Evolutionary conservation across 2,888 invertebrate genomes (phyloP), one percentile per base, ranked within the genome.

Genomic region (Aleiodes testaceus): DNA sequence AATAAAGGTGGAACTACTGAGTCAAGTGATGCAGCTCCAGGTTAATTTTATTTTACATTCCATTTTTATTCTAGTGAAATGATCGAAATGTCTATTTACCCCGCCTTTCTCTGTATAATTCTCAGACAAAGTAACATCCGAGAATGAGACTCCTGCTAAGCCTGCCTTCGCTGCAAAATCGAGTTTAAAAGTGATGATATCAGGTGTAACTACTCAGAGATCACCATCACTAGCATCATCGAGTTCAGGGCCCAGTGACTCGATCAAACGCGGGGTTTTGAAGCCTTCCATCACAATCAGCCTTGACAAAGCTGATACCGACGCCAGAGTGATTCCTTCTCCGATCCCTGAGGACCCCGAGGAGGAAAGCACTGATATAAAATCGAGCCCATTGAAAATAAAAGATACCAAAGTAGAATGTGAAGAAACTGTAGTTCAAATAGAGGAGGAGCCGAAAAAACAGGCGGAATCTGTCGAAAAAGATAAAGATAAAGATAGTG

Each of bases 341-440:
- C 91, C 92, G 0, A 92, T 92, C 16, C 90, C 89, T 16, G 92
- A 92, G 81, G 89, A 88, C 26, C 88, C 90, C 0, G 91, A 90
- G 69, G 90, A 90, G 81, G 88, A 84, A 79, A 76, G 77, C 2
- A 72, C 36, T 26, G 45, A 71, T 73, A 47, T 84, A 85, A 0
- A 83, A 83, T 9, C 79, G 87, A 72, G n/a, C 72, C 76, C 82
- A 85, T 76, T 81, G 78, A 82, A 80, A 78, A 87, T 87, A 49
- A 88, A 83, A 36, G 45, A 50, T 22, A 16, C 44, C n/a, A 26
- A 44, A 59, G 9, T 26, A 63, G 36, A 52, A 67, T 42, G 22
- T 77, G 76, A 70, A 76, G 16, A 70, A 49, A 70, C 69, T 53
- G 53, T 53, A n/a, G 22, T 59, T 11, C 16, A 42, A 36, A 9